Evolutionary conservation across 2,113 vertebrate genomes (phyloP).

Genomic region (Barnardius zonarius): DNA sequence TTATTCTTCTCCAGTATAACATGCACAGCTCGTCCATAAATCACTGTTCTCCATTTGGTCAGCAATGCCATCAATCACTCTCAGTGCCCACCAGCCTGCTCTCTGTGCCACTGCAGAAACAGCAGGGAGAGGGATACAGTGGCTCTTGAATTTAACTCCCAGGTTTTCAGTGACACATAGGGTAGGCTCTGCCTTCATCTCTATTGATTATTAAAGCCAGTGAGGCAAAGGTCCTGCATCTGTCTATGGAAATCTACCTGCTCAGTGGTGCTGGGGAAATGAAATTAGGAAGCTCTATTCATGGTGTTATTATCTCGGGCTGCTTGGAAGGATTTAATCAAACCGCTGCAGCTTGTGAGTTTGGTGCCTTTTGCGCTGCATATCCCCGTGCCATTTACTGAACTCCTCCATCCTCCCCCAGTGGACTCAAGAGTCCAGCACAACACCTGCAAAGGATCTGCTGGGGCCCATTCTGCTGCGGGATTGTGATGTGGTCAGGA

Average conservation of each 20-base stretch:
- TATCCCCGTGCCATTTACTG: neutral
- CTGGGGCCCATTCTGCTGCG: neutral
- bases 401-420: neutral
- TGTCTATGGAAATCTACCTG: neutral
- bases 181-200: neutral
- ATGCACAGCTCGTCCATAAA: constrained; percentile 50
- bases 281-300: constrained; percentile 31
- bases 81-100: neutral
- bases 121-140: neutral
- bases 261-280: neutral
- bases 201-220: neutral
- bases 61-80: constrained; percentile 27
- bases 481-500: neutral
- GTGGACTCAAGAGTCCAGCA: neutral
- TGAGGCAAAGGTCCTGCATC: neutral
- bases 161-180: neutral
- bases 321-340: constrained; percentile 42
- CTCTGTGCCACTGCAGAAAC: neutral
- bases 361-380: neutral
- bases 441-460: neutral
- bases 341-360: neutral
- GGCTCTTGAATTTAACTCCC: constrained; percentile 17
- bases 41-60: constrained; percentile 49
- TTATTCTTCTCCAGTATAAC: constrained; percentile 59
- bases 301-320: neutral